Conservation (phyloP, 2,888 invertebrate genomes). For the Anoplius nigerrimus region DNA sequence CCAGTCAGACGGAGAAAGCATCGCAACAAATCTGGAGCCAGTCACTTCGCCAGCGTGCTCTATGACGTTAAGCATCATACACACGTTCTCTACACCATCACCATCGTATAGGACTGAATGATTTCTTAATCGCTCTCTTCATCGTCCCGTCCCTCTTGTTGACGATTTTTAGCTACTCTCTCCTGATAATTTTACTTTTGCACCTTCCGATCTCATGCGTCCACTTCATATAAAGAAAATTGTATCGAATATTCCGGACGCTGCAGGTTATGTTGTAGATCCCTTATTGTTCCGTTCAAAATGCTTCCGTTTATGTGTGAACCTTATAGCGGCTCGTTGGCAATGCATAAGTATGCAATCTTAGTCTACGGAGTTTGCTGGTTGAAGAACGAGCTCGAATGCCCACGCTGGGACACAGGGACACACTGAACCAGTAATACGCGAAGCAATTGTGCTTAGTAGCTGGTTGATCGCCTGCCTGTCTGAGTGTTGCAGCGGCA, state of each 20-base stretch:
- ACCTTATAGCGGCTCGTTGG: slow-evolving; percentile 42
- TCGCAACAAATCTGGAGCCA: slow-evolving; percentile 51
- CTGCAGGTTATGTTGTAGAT: too few relatives aligned
- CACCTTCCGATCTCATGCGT: too few relatives aligned
- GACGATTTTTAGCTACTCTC: too few relatives aligned
- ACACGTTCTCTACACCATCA: slow-evolving; percentile 34
- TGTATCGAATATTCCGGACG: too few relatives aligned
- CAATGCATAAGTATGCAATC: slow-evolving; percentile 43
- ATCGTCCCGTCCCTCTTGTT: too few relatives aligned
- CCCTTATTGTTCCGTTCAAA: too few relatives aligned
- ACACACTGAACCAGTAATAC: slow-evolving; percentile 31
- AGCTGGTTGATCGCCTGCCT: slow-evolving; percentile 47
- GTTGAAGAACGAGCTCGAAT: slow-evolving; percentile 40
- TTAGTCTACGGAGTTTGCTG: slow-evolving; percentile 26
- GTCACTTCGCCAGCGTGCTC: slow-evolving; percentile 49
- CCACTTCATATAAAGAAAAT: too few relatives aligned
- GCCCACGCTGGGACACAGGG: slow-evolving; percentile 38
- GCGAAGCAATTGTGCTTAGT: slow-evolving; percentile 58
- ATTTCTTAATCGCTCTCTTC: too few relatives aligned
- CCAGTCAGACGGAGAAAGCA: slow-evolving; percentile 59
- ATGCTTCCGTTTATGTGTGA: slow-evolving; percentile 47
- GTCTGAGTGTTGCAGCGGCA: slow-evolving; percentile 58
- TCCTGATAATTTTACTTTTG: too few relatives aligned
- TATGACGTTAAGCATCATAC: slow-evolving; percentile 44
- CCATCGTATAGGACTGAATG: too few relatives aligned